These are phyloP conservation scores for Aspidoscelis tigris DNA, from an alignment of 2,113 vertebrate genomes.

Conservation along the genomic window DNA sequence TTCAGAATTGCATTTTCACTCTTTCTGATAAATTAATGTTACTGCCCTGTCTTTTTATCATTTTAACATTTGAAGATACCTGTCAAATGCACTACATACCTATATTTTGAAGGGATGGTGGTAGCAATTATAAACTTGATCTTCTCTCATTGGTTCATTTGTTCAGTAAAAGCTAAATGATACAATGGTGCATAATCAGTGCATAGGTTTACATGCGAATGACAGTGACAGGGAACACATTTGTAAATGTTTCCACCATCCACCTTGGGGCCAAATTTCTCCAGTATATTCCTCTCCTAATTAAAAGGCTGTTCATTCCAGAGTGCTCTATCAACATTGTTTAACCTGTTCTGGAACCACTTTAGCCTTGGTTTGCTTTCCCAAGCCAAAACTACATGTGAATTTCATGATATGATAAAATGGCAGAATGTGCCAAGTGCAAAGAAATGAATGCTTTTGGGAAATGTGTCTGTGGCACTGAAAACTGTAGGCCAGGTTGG, in stretches of 20 bases:
- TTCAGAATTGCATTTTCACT: slow-evolving; percentile 61
- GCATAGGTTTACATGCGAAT: slow-evolving; percentile 24
- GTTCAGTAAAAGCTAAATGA: slow-evolving; percentile 39
- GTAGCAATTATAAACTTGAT: not conserved
- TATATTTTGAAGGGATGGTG: slow-evolving; percentile 32
- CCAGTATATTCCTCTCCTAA: not conserved
- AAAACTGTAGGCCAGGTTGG: slow-evolving; percentile 8
- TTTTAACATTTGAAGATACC: slow-evolving; percentile 31
- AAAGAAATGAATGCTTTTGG: not conserved
- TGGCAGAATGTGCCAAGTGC: not conserved
- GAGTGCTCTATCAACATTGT: not conserved
- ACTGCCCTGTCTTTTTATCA: slow-evolving; percentile 60
- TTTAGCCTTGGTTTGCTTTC: not conserved
- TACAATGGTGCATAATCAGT: not conserved
- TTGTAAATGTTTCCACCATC: not conserved
- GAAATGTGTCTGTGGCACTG: not conserved
- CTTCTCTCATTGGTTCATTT: slow-evolving; percentile 31
- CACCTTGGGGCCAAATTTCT: not conserved
- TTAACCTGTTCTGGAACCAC: not conserved
- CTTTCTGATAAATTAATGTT: slow-evolving; percentile 66
- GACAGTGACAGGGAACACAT: not conserved
- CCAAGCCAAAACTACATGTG: not conserved
- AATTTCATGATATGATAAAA: not conserved
- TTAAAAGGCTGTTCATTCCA: slow-evolving; percentile 12
- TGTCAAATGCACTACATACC: slow-evolving; percentile 42